phyloP scores from a whole-genome alignment of 2,888 invertebrate genomes.

The Pseudolycoriella hygida region DNA sequence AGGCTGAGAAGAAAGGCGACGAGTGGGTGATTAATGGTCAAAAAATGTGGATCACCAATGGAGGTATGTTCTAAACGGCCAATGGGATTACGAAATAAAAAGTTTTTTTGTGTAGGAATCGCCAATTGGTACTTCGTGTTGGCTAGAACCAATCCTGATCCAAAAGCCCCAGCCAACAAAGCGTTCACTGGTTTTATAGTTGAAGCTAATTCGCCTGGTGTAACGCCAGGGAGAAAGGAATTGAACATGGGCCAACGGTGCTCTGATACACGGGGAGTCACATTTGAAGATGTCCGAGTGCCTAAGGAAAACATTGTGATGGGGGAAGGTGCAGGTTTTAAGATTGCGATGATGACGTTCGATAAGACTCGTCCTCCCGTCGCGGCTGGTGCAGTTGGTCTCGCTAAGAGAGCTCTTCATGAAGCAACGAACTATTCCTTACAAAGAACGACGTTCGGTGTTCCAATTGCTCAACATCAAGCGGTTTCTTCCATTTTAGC shows the following conservation, averaged over 20 bases:
- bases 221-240: slow-evolving; percentile 80
- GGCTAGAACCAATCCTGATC: slow-evolving; percentile 83
- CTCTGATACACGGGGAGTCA: slow-evolving; percentile 87
- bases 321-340: slow-evolving; percentile 86
- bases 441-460: slow-evolving; percentile 88
- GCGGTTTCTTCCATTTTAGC: slow-evolving; percentile 89
- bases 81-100: too few species aligned
- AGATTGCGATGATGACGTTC: slow-evolving; percentile 93
- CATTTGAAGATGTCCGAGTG: slow-evolving; percentile 91
- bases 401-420: slow-evolving; percentile 78
- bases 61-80: too few species aligned
- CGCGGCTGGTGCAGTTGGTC: slow-evolving; percentile 77
- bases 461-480: slow-evolving; percentile 64
- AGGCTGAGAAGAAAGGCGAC: slow-evolving; percentile 84
- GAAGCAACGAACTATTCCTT: slow-evolving; percentile 84
- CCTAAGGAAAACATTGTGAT: slow-evolving; percentile 86
- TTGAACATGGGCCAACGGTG: slow-evolving; percentile 93
- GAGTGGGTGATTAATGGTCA: slow-evolving; percentile 89
- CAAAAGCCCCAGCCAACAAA: slow-evolving; percentile 74
- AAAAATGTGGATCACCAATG: slow-evolving; percentile 99
- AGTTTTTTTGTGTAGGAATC: too few species aligned
- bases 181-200: slow-evolving; percentile 97
- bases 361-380: slow-evolving; percentile 88
- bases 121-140: slow-evolving; percentile 59
- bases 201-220: slow-evolving; percentile 73